A percentile compares a stretch with the other conserved stretches of the same genome.
These are phyloP conservation scores for Engystomops pustulosus DNA, from an alignment of 2,113 vertebrate genomes.

Conservation along the genomic window DNA sequence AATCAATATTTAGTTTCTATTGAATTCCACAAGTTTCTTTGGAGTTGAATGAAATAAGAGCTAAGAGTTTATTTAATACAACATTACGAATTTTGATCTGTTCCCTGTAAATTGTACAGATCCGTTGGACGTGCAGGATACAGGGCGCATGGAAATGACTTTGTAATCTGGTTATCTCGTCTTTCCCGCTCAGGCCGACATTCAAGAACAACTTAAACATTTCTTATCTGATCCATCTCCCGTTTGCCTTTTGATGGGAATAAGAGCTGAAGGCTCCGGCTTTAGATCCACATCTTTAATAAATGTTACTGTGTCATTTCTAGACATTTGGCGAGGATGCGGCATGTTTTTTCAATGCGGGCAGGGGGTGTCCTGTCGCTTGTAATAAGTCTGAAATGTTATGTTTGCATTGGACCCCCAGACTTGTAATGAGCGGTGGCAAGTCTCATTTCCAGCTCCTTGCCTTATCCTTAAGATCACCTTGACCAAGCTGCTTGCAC, in stretches of 20 bases:
- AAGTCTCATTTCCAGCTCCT: not conserved
- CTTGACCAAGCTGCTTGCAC: not conserved
- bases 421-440: constrained; percentile 18
- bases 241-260: constrained; percentile 38
- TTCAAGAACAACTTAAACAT: constrained; percentile 52
- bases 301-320: constrained; percentile 30
- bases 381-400: constrained; percentile 9
- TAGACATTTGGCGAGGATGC: constrained; percentile 9
- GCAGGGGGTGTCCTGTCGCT: not conserved
- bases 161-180: constrained; percentile 49
- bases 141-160: constrained; percentile 33
- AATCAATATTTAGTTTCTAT: too few species aligned
- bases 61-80: not conserved
- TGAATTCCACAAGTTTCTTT: not conserved
- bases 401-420: not conserved
- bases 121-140: constrained; percentile 32
- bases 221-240: constrained; percentile 50
- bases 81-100: not conserved
- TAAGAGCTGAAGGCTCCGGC: constrained; percentile 43
- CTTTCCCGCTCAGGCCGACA: constrained; percentile 34
- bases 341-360: not conserved
- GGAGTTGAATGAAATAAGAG: not conserved
- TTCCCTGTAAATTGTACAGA: constrained; percentile 10
- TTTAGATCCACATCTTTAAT: constrained; percentile 53
- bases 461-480: constrained; percentile 30